These are phyloP conservation scores for Drosophila ezoana DNA, from an alignment of 2,888 invertebrate genomes.

Conservation along the genomic window DNA sequence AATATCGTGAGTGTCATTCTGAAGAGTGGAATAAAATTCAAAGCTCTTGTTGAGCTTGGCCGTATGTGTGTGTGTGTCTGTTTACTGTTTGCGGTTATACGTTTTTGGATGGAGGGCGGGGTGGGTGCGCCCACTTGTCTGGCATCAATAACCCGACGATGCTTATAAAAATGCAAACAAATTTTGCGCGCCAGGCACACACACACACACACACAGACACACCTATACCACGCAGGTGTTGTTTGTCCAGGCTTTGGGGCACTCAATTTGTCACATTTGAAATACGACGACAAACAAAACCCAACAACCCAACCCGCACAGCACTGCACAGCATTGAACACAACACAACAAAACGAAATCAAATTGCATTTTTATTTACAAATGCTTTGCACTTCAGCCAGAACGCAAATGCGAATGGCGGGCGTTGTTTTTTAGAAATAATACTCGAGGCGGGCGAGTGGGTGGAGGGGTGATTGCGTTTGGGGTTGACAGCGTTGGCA, in stretches of 20 bases:
- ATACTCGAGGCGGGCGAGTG: constrained; percentile 1
- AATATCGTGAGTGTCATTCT: constrained; percentile 23
- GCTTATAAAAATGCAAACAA: constrained; percentile 80
- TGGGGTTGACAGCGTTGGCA: constrained; percentile 40
- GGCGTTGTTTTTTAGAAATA: constrained; percentile 54
- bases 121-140: constrained; percentile 41
- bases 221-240: constrained; percentile 36
- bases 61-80: constrained; percentile 24
- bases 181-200: constrained; percentile 45
- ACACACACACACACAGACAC: constrained; percentile 18
- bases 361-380: constrained; percentile 82
- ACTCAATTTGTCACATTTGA: constrained; percentile 80
- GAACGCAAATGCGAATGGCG: constrained; percentile 23
- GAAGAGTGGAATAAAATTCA: constrained; percentile 15
- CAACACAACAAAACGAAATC: constrained; percentile 66
- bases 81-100: constrained; percentile 68
- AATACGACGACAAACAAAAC: constrained; percentile 74
- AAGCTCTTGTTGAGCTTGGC: constrained; percentile 31
- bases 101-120: constrained; percentile 3
- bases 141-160: constrained; percentile 73
- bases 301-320: constrained; percentile 12
- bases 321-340: neutral
- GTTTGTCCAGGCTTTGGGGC: constrained; percentile 58
- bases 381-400: constrained; percentile 72
- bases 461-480: neutral